Conservation (phyloP, 2,888 invertebrate species). For the Petrolisthes cinctipes region DNA sequence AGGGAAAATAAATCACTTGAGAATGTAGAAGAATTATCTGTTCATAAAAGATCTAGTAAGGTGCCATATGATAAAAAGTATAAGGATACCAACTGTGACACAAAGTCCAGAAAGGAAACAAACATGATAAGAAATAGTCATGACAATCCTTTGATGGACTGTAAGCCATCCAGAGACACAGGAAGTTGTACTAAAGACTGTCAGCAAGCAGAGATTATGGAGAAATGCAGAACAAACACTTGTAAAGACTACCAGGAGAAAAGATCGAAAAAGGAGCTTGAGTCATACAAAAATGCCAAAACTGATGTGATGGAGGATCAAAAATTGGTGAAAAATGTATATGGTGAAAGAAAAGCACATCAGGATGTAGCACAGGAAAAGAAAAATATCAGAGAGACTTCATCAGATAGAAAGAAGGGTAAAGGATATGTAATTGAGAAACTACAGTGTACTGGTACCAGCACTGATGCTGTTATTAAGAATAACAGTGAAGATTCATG, state of each 20-base stretch:
- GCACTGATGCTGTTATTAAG: neutral
- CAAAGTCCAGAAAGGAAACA: slow-evolving; percentile 23
- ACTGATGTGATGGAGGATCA: slow-evolving; percentile 3
- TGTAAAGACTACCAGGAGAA: slow-evolving; percentile 29
- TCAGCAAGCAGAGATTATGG: neutral
- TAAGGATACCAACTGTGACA: slow-evolving; percentile 21
- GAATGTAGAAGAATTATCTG: neutral
- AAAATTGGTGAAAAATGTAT: slow-evolving; percentile 2
- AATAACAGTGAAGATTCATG: neutral
- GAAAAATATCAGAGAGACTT: slow-evolving; percentile 27
- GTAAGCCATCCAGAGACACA: neutral
- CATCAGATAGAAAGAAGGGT: slow-evolving; percentile 10
- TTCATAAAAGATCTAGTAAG: neutral
- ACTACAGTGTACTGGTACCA: neutral
- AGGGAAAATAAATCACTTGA: slow-evolving; percentile 22
- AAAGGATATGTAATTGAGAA: slow-evolving; percentile 13
- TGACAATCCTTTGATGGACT: neutral
- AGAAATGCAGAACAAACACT: slow-evolving; percentile 2
- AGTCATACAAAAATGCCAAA: neutral
- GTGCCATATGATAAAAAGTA: slow-evolving; percentile 24
- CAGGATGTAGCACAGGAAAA: slow-evolving; percentile 19
- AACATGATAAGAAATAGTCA: slow-evolving; percentile 4
- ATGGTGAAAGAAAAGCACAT: neutral
- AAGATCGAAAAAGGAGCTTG: slow-evolving; percentile 21
- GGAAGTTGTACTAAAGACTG: no score